Evolutionary conservation across 2,888 invertebrate species (phyloP).

Genomic region (Eristalis intricaria): DNA sequence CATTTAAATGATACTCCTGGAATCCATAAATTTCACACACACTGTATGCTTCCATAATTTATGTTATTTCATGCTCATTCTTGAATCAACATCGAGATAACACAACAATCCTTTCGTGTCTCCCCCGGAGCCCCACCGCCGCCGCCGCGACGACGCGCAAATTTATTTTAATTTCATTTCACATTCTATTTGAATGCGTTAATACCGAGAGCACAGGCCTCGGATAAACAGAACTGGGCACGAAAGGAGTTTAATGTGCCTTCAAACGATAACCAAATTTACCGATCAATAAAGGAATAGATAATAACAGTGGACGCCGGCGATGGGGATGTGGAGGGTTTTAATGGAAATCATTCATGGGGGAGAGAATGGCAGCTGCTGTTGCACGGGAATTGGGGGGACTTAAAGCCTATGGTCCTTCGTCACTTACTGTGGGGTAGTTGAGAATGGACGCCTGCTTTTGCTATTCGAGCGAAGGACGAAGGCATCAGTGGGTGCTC

Average conservation of each 20-base stretch:
- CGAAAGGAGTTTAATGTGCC: conserved; percentile 9
- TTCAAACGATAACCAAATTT: neutral
- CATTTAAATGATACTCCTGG: neutral
- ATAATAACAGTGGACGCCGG: neutral
- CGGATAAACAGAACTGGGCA: neutral
- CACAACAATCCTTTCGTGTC: neutral
- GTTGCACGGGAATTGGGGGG: neutral
- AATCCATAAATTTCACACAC: conserved; percentile 2
- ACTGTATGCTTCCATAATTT: conserved; percentile 1
- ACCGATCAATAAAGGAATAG: neutral
- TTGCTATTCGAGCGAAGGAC: neutral
- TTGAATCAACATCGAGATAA: conserved; percentile 3
- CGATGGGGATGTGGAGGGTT: neutral
- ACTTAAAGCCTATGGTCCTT: neutral
- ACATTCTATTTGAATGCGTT: conserved; percentile 9
- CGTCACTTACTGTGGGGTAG: neutral
- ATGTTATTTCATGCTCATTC: conserved; percentile 14
- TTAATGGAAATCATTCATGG: neutral
- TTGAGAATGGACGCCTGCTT: neutral
- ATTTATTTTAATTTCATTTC: conserved; percentile 14
- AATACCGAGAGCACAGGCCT: conserved; percentile 5
- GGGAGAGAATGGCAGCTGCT: neutral
- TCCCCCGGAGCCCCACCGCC: neutral
- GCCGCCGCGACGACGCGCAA: neutral
- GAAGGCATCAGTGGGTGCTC: neutral